A percentile compares a stretch with the other conserved stretches of the same genome.
phyloP scores from a whole-genome alignment of 2,113 vertebrate genomes.

The Sebastes fasciatus region DNA sequence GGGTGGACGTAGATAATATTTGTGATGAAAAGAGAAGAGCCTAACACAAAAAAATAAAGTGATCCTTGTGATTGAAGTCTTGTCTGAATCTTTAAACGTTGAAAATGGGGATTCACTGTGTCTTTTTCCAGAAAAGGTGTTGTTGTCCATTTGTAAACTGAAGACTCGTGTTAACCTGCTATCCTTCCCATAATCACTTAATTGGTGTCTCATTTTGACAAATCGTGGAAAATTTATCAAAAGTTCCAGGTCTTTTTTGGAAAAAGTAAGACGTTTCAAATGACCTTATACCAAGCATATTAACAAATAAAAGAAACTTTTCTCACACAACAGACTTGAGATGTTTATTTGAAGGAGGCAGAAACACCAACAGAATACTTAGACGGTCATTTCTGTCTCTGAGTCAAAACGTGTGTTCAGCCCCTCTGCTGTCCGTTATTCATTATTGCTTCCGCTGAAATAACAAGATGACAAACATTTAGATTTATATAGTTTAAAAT shows the following conservation, averaged over 20 bases:
- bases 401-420: neutral
- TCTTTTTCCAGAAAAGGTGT: slow-evolving; percentile 2
- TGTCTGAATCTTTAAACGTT: slow-evolving; percentile 47
- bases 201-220: slow-evolving; percentile 17
- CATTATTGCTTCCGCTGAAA: neutral
- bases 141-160: slow-evolving; percentile 18
- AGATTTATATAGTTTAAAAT: neutral
- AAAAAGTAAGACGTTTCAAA: slow-evolving; percentile 14
- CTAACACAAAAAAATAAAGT: slow-evolving; percentile 70
- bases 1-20: slow-evolving; percentile 57
- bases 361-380: neutral
- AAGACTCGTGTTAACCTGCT: slow-evolving; percentile 26
- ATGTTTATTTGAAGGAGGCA: slow-evolving; percentile 38
- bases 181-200: neutral
- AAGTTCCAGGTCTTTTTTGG: slow-evolving; percentile 22
- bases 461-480: neutral
- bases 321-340: slow-evolving; percentile 26
- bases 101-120: slow-evolving; percentile 1
- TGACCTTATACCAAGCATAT: slow-evolving; percentile 38
- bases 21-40: slow-evolving; percentile 62
- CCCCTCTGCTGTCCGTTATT: neutral
- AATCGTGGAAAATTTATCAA: neutral
- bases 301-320: slow-evolving; percentile 35
- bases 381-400: neutral
- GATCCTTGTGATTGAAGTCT: slow-evolving; percentile 69